Base-by-base conservation (phyloP, 2,888 invertebrate genomes). In the Agonopterix subpropinquella region DNA sequence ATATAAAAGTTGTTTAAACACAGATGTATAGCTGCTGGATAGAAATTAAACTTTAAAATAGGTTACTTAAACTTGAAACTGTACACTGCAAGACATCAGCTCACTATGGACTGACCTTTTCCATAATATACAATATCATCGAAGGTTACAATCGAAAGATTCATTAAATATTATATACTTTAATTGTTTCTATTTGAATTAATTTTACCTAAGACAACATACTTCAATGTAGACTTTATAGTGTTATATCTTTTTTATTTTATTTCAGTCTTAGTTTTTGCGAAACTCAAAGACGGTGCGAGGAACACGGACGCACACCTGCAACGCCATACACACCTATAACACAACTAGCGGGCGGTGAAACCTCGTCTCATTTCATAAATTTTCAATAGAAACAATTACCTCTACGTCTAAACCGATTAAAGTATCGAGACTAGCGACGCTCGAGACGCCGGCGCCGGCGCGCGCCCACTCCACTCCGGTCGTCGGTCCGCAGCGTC, bases 1-100 rank as follows among this genome's bases (percentile, higher is more conserved):
- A 88, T 87, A 87, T 87, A 87, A 87, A 88, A 88, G 87, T 88
- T 87, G 87, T 88, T 87, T 87, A 87, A 87, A 86, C 79, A 86
- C 83, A 84, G 79, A 79, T 73, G 69, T 62, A 68, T 77, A 82
- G 84, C 81, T 73, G 84, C 80, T 77, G 85, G 80, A 81, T 80
- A 85, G 74, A 84, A 84, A 82, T 80, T 68, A 80, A 77, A 75
- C 65, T 71, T 79, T 80, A 73, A 67, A 71, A 74, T 79, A 78
- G 80, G 79, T 81, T 77, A 78, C 80, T 79, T 81, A 78, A 71
- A 80, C 68, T 73, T 74, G 79, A 78, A 71, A 83, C 82, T 77
- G 77, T 82, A 83, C 84, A 83, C 73, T 77, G 83, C 80, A 75
- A 77, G 75, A 80, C 70, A 71, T 73, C 77, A 77, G 79, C 83